Evolutionary conservation across 2,113 vertebrate genomes (phyloP), one percentile per base, ranked within the genome.

Genomic region (Coracopsis vasa): DNA sequence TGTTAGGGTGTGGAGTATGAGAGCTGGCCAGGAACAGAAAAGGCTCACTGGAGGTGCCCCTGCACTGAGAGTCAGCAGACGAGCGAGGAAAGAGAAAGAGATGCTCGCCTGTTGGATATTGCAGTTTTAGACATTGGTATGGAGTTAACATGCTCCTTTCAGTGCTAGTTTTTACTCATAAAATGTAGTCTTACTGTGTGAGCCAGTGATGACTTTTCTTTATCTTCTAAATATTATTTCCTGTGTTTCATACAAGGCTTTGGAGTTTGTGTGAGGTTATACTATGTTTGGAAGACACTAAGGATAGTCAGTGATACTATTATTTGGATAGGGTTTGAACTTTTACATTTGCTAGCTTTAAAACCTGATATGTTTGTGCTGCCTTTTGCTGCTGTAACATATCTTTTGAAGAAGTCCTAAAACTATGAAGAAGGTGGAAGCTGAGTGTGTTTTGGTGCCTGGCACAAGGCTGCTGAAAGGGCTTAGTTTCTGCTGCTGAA

Each of bases 1-100:
- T 3, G 0, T 25, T 33, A 50, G 45, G 33, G 16, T 12, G 4
- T 1, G 1, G n/a, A 66, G 39, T 6, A 28, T 31, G 29, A 58
- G 48, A 83, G 61, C 45, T 73, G 69, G 29, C 10, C 41, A 78
- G 82, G 69, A 54, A 62, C 0, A 2, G 21, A 31, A 39, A 23
- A 44, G 20, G 24, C 3, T 67, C 0, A 1, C 37, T 65, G 39
- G 35, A 18, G 9, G 1, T 66, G 37, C 6, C 13, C 5, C 35
- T 44, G 53, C 39, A 3, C 48, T 41, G 65, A 20, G 31, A 56
- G 29, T 7, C 42, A 80, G 60, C 41, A 71, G 45, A 11, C 0
- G 0, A 58, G 35, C 35, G 15, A 81, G 21, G 39, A n/a, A 80
- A 61, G 42, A 85, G 44, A 45, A 69, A 86, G 11, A 41, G 28